Conservation (phyloP, 2,888 invertebrate genomes). For the Junonia oenone region DNA sequence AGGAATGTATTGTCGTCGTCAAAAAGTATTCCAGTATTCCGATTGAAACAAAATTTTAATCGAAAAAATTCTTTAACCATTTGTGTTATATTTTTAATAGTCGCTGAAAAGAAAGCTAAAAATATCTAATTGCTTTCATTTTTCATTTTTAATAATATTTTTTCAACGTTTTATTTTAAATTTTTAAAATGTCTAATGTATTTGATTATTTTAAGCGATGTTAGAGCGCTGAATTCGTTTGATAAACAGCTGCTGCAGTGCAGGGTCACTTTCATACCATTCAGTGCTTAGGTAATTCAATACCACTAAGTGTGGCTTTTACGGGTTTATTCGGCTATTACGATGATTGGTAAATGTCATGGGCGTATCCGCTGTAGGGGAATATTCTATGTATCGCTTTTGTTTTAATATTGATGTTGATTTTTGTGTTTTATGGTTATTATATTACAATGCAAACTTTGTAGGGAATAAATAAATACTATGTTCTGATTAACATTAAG, state of each 20-base stretch:
- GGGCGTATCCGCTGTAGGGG: not conserved
- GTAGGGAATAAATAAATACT: too few relatives aligned
- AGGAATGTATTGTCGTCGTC: too few relatives aligned
- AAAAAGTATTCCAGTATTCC: too few relatives aligned
- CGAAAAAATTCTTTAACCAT: too few relatives aligned
- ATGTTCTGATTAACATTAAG: too few relatives aligned
- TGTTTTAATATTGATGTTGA: not conserved
- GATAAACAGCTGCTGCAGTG: slow-evolving; percentile 14
- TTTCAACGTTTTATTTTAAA: not conserved
- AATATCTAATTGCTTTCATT: too few relatives aligned
- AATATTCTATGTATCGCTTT: not conserved
- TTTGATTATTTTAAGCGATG: not conserved
- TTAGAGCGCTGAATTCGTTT: slow-evolving; percentile 11
- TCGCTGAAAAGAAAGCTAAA: too few relatives aligned
- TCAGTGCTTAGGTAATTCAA: slow-evolving; percentile 17
- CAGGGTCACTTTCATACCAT: slow-evolving; percentile 23
- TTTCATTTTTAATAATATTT: too few relatives aligned
- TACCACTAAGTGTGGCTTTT: slow-evolving; percentile 11
- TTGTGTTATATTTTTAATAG: too few relatives aligned
- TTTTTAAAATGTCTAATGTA: not conserved
- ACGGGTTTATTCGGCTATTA: slow-evolving; percentile 8
- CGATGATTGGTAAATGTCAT: not conserved
- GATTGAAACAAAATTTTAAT: too few relatives aligned
- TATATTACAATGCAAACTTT: not conserved
- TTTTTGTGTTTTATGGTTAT: not conserved